Conservation (phyloP, 1,140 invertebrate genomes). For the Triops longicaudatus region DNA sequence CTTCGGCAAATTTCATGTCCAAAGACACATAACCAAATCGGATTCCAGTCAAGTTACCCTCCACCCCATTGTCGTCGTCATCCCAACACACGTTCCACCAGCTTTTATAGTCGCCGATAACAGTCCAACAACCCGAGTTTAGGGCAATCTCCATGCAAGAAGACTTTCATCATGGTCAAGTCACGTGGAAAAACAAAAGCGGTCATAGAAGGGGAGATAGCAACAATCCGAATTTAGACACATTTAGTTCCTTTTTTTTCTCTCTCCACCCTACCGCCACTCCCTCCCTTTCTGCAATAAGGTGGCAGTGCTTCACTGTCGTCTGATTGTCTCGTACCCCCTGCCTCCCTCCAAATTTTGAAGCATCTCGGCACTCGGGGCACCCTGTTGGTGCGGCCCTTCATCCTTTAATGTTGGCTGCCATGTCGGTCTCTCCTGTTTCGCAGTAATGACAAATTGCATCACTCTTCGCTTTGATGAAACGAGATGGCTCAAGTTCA, state of each 20-base stretch:
- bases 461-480: conserved; percentile 11
- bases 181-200: conserved; percentile 13
- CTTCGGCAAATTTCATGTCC: not conserved
- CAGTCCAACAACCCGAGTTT: not conserved
- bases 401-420: conserved; percentile 15
- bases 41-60: not conserved
- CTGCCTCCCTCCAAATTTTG: not conserved
- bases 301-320: not conserved
- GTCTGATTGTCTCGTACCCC: not conserved
- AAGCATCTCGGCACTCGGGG: not conserved
- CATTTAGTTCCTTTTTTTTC: no score
- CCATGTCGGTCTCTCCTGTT: conserved; percentile 6
- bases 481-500: conserved; percentile 6
- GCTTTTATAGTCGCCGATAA: conserved; percentile 8
- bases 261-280: no score
- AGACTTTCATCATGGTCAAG: conserved; percentile 12
- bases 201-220: not conserved
- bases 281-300: no score
- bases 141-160: not conserved
- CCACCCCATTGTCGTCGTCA: not conserved
- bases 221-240: not conserved
- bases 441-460: conserved; percentile 15
- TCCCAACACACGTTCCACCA: not conserved
- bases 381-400: not conserved
- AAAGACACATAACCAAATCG: conserved; percentile 1